Evolutionary conservation across 2,113 vertebrate species (phyloP), one percentile per base, ranked within the genome.

Genomic region (Pluvianellus socialis): DNA sequence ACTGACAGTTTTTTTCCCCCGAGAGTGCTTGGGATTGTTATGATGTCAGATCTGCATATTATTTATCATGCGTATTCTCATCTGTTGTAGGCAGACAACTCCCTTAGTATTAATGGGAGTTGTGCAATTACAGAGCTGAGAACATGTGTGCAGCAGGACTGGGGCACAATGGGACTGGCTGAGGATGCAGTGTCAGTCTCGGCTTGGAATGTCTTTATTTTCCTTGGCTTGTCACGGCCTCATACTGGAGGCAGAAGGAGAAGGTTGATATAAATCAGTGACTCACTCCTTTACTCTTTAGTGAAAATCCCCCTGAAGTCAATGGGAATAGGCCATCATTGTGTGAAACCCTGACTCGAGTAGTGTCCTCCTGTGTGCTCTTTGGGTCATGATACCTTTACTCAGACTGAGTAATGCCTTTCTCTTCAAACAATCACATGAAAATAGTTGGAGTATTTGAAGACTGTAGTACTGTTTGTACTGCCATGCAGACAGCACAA

Each of bases 141-240:
- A 94, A 81, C 97, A 94, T 95, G 71, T 96, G 88, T 94, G 89
- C 80, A 88, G 90, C 84, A 96, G 94, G 70, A 87, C 55, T 61
- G 76, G 95, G 91, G 58, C 95, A 93, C 79, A 77, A 9, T 79
- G 81, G 93, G 91, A 95, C 88, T 10, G 9, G 88, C 68, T 90
- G 95, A 97, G 96, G 96, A 90, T 98, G 96, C 95, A 86, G 55
- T 86, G 95, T 97, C 95, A 97, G 97, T 93, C 94, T 97, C 23
- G 1, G 92, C 92, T 95, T 95, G 96, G 97, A 98, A 97, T 98
- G 97, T 96, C 97, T 97, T 97, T 98, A 96, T 97, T 98, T 98
- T 96, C 94, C 47, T 98, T 98, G 98, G 97, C 97, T 95, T 96
- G 58, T 73, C 74, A 75, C 4, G 2, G 91, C 61, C 79, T 97